A percentile compares a stretch with the other conserved stretches of the same genome.
These are phyloP conservation scores for Clupea harengus DNA, from an alignment of 2,113 vertebrate species.

Conservation along the genomic window DNA sequence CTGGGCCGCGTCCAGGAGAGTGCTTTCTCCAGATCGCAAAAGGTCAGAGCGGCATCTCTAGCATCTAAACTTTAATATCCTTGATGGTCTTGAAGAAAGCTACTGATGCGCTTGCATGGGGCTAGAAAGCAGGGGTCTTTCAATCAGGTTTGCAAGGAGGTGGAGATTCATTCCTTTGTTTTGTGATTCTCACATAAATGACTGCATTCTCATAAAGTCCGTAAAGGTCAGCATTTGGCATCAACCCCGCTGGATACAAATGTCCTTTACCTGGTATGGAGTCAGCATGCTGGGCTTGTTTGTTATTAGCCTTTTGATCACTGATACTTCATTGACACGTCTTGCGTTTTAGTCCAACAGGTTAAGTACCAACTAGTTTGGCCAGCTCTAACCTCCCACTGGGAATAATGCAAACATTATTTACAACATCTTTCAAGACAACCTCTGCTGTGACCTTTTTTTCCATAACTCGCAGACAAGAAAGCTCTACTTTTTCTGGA, in stretches of 20 bases:
- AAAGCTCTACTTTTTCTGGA: not conserved
- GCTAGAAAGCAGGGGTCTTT: not conserved
- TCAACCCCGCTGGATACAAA: not conserved
- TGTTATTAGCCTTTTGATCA: not conserved
- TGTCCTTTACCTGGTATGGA: not conserved
- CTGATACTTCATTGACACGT: not conserved
- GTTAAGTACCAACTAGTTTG: no score
- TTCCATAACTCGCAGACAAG: not conserved
- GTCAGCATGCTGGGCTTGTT: not conserved
- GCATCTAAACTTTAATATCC: constrained; percentile 49
- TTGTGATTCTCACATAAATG: not conserved
- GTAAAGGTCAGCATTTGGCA: not conserved
- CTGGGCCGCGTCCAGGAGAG: constrained; percentile 29
- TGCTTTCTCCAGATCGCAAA: not conserved
- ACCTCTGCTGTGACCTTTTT: not conserved
- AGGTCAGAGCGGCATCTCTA: constrained; percentile 40
- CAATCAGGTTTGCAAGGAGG: constrained; percentile 32
- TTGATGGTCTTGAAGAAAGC: constrained; percentile 45
- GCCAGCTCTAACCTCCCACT: no score
- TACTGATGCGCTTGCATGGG: constrained; percentile 10
- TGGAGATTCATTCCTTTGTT: not conserved
- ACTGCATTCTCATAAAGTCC: not conserved
- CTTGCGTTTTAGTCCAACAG: not conserved
- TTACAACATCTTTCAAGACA: not conserved
- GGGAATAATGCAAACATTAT: no score